Conservation (phyloP, 1,140 invertebrate genomes). For the Ruditapes philippinarum region DNA sequence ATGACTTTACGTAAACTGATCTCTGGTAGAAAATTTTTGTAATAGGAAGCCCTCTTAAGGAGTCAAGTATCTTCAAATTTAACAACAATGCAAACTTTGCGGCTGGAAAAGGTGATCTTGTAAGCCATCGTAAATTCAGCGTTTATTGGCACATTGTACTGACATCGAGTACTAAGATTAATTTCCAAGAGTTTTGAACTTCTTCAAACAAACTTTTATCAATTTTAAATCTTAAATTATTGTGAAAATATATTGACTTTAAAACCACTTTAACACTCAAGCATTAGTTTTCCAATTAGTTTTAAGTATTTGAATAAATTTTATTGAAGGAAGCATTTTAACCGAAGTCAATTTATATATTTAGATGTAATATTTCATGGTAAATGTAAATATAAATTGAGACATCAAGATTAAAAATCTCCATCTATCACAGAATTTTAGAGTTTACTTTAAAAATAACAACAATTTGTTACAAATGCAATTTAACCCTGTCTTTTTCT, state of each 20-base stretch:
- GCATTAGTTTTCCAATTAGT: background rate
- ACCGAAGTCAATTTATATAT: too few species aligned
- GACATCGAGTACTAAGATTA: background rate
- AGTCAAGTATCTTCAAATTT: background rate
- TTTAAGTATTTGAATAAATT: background rate
- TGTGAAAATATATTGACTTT: background rate
- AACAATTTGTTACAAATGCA: too few species aligned
- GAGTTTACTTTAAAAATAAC: too few species aligned
- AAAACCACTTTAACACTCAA: background rate
- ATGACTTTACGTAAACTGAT: background rate
- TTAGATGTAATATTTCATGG: too few species aligned
- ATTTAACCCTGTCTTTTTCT: too few species aligned
- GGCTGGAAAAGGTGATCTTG: background rate
- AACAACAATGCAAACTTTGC: background rate
- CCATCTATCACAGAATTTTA: too few species aligned
- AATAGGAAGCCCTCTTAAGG: background rate
- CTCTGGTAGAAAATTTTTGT: background rate
- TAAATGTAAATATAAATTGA: too few species aligned
- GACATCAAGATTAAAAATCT: too few species aligned
- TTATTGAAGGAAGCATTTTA: too few species aligned
- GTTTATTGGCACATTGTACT: background rate
- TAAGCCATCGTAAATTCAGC: slow-evolving; percentile 11
- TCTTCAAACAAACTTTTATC: background rate
- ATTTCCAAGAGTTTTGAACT: slow-evolving; percentile 10
- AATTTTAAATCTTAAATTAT: background rate